Conservation (phyloP, 2,113 vertebrate genomes). For the Daphoenositta chrysoptera region DNA sequence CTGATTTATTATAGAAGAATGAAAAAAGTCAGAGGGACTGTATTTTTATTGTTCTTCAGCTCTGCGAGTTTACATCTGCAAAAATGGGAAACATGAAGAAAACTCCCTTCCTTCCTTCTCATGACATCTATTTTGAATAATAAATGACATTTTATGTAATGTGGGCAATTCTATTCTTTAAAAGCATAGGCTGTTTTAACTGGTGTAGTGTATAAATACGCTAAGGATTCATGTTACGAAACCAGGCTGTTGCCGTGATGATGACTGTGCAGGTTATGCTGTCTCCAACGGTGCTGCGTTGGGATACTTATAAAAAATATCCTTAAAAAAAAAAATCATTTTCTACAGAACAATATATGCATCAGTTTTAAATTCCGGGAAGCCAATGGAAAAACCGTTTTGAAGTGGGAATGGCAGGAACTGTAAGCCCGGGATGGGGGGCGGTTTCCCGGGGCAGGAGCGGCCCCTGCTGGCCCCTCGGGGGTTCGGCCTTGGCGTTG, state of each 20-base stretch:
- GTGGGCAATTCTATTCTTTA: neutral
- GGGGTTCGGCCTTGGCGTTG: fast-evolving
- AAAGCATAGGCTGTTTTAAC: neutral
- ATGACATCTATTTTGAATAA: neutral
- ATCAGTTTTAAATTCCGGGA: neutral
- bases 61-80: neutral
- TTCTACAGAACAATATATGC: neutral
- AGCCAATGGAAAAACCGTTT: neutral
- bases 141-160: neutral
- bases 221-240: neutral
- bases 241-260: fast-evolving
- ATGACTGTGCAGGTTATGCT: neutral
- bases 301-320: neutral
- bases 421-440: fast-evolving
- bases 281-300: neutral
- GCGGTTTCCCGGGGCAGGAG: neutral
- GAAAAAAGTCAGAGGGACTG: neutral
- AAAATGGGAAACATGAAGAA: neutral
- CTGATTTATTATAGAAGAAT: neutral
- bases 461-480: neutral
- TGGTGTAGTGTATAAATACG: neutral
- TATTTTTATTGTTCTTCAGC: neutral
- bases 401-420: fast-evolving
- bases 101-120: neutral
- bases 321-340: fast-evolving